phyloP scores from a whole-genome alignment of 2,797 vertebrate genomes.

The Scleropages formosus region DNA sequence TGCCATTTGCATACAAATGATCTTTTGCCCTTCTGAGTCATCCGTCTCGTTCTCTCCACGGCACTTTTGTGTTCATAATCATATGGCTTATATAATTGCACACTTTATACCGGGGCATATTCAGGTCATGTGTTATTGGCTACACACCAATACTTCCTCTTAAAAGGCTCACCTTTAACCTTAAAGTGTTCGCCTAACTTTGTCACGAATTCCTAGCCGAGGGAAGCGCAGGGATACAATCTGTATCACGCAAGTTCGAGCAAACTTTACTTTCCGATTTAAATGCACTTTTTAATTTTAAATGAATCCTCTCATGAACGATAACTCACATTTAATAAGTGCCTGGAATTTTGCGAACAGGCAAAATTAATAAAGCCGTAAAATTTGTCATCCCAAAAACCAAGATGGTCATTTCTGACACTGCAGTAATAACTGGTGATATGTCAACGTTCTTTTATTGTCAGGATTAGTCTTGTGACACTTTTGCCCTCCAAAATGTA shows the following conservation, averaged over 20 bases:
- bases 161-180: neutral
- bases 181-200: too few species aligned
- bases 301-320: neutral
- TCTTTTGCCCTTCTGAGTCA: conserved; percentile 66
- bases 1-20: conserved; percentile 79
- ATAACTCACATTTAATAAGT: neutral
- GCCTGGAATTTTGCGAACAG: neutral
- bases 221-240: too few species aligned
- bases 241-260: too few species aligned
- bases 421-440: neutral
- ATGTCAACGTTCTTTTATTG: neutral
- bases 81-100: conserved; percentile 62
- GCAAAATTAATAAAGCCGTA: neutral
- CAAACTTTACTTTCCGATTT: too few species aligned
- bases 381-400: neutral
- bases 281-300: neutral
- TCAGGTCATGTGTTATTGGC: conserved; percentile 65
- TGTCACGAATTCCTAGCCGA: too few species aligned
- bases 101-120: conserved; percentile 72
- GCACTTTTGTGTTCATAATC: conserved; percentile 71
- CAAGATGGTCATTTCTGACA: neutral
- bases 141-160: conserved; percentile 70
- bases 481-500: conserved; percentile 61
- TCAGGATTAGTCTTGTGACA: neutral
- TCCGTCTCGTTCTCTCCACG: conserved; percentile 58